Evolutionary conservation across 2,797 vertebrate genomes (phyloP).

Genomic region (Pogoniulus pusillus): DNA sequence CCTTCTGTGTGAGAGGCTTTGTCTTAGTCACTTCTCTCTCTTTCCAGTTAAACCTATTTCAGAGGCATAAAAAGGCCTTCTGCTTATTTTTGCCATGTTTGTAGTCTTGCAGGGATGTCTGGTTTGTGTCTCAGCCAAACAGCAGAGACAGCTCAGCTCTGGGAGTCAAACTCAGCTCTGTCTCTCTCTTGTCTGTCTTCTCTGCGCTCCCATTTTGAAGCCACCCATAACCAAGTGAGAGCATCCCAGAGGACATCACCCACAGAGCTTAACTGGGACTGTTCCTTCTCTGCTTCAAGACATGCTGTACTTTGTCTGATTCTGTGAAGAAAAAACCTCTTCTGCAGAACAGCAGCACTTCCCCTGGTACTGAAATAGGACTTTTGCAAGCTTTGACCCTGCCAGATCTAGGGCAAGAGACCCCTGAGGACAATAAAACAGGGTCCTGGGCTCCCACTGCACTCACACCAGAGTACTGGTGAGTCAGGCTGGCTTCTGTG

Average conservation of each 20-base stretch:
- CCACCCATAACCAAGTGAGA: not conserved
- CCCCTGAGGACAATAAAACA: not conserved
- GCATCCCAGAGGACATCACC: not conserved
- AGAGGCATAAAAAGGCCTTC: not conserved
- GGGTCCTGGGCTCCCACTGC: not conserved
- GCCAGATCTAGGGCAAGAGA: not conserved
- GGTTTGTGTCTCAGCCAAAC: not conserved
- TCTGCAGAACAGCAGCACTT: not conserved
- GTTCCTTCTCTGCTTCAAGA: not conserved
- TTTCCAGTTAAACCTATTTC: not conserved
- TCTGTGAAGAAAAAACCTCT: not conserved
- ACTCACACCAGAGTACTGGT: not conserved
- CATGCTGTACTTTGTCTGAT: not conserved
- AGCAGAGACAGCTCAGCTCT: not conserved
- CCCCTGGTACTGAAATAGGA: rapidly evolving
- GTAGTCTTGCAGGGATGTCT: not conserved
- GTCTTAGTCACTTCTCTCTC: not conserved
- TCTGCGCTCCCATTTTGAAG: not conserved
- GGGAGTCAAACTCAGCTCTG: not conserved
- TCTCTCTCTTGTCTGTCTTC: not conserved
- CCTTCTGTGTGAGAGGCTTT: not conserved
- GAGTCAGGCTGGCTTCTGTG: slow-evolving; percentile 3
- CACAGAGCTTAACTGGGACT: not conserved
- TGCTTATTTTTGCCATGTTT: not conserved
- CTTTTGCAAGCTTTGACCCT: not conserved